Conservation (phyloP, 2,113 vertebrate genomes). For the Alexandromys fortis region DNA sequence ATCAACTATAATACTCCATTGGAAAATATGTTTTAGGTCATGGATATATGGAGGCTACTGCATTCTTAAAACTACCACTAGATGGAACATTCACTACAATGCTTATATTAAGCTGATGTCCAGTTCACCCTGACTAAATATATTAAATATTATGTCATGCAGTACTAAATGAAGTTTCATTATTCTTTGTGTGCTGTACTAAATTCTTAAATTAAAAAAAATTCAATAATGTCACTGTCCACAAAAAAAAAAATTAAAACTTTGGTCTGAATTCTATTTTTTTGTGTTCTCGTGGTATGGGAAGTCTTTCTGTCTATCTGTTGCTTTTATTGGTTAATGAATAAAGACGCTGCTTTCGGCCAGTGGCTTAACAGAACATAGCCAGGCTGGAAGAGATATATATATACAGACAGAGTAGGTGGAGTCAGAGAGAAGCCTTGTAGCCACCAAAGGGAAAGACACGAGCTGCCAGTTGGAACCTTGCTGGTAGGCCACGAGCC, state of each 20-base stretch:
- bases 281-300: background rate
- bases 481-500: too few species aligned
- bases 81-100: constrained; percentile 77
- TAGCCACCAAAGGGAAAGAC: too few species aligned
- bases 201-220: constrained; percentile 13
- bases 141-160: constrained; percentile 20
- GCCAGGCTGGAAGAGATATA: too few species aligned
- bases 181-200: constrained; percentile 12
- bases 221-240: background rate
- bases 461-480: too few species aligned
- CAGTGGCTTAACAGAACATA: too few species aligned
- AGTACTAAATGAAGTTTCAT: constrained; percentile 8
- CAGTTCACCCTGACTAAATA: constrained; percentile 1
- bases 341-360: too few species aligned
- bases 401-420: too few species aligned
- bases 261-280: background rate
- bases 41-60: background rate
- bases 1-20: background rate
- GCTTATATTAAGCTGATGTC: constrained; percentile 20
- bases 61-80: constrained; percentile 78
- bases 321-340: too few species aligned
- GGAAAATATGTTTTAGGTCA: constrained; percentile 36
- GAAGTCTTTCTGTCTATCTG: too few species aligned
- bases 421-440: too few species aligned
- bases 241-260: background rate